Evolutionary conservation across 1,140 invertebrate genomes (phyloP).

Genomic region (Brachystomella parvula): DNA sequence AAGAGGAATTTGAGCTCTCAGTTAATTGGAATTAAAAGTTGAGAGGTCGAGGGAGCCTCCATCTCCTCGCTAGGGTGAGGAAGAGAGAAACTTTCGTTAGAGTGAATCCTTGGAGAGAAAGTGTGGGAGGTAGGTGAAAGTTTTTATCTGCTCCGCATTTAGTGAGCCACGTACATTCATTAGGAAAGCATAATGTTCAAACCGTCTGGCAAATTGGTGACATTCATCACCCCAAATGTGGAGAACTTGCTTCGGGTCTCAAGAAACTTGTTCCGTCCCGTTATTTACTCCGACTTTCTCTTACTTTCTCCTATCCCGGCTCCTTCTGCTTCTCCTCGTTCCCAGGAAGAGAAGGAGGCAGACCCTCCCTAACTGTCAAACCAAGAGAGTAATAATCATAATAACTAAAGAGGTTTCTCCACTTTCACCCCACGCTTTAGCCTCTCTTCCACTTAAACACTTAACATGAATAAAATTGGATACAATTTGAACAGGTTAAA

Average conservation of each 20-base stretch:
- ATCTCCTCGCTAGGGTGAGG: neutral
- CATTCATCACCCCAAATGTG: slow-evolving; percentile 15
- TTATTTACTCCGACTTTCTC: neutral
- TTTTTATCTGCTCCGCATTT: slow-evolving; percentile 11
- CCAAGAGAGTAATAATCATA: slow-evolving; percentile 2
- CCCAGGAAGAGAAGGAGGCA: neutral
- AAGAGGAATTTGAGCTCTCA: neutral
- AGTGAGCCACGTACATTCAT: slow-evolving; percentile 15
- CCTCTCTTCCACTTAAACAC: neutral
- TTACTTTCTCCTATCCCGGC: neutral
- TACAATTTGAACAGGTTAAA: neutral
- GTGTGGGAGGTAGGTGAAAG: slow-evolving; percentile 5
- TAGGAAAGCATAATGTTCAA: slow-evolving; percentile 14
- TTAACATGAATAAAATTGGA: neutral
- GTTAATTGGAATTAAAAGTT: neutral
- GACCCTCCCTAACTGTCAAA: neutral
- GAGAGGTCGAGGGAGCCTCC: neutral
- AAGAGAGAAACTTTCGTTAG: neutral
- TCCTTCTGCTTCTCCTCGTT: too few species aligned
- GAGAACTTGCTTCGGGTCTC: slow-evolving; percentile 3
- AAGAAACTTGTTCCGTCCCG: neutral
- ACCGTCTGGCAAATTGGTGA: slow-evolving; percentile 15
- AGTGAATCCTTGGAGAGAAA: neutral
- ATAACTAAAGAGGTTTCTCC: neutral
- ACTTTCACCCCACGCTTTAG: neutral